Base-by-base conservation (phyloP, 1,140 invertebrate species). In the Aphaenogaster rudis region DNA sequence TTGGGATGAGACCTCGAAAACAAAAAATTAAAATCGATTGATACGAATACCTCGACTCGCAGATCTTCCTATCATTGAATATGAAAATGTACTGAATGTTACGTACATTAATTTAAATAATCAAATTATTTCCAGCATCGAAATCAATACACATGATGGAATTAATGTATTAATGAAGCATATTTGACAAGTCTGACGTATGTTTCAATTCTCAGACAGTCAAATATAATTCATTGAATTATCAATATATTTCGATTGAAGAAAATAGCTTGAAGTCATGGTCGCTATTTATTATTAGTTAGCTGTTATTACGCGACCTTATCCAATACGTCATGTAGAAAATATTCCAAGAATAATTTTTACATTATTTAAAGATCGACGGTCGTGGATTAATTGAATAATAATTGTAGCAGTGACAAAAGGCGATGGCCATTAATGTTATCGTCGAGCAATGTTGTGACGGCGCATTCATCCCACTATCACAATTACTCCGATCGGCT, bases 141-240 rank as follows among this genome's bases (percentile, higher is more conserved):
- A 45, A 17, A 81, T 57, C 6, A 61, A 28, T 2, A 36, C 21
- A 52, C n/a, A n/a, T 4, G 28, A 45, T 71, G 15, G 5, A 71
- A 48, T 3, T 39, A 63, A 4, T n/a, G 8, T 17, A 50, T 36
- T 36, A 50, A 61, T 74, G n/a, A 74, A 61, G 28, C 17, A 21
- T 74, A 61, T 84, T 28, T 28, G 64, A 52, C 21, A n/a, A 42
- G 13, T 15, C 48, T 57, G 36, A 21, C 17, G 15, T 61, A 15
- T 42, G 17, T 67, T 54, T 17, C n/a, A 21, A 2, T 3, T 82
- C 17, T 74, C 67, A 45, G 9, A 64, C 52, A 36, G 17, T 21
- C n/a, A 39, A 72, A 72, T 82, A 61, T 82, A 71, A 82, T 82
- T 59, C 52, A 36, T 21, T 69, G 21, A 72, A 54, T 72, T 82